Evolutionary conservation across 1,140 invertebrate species (phyloP).

Genomic region (Aphelenchoides avenae): DNA sequence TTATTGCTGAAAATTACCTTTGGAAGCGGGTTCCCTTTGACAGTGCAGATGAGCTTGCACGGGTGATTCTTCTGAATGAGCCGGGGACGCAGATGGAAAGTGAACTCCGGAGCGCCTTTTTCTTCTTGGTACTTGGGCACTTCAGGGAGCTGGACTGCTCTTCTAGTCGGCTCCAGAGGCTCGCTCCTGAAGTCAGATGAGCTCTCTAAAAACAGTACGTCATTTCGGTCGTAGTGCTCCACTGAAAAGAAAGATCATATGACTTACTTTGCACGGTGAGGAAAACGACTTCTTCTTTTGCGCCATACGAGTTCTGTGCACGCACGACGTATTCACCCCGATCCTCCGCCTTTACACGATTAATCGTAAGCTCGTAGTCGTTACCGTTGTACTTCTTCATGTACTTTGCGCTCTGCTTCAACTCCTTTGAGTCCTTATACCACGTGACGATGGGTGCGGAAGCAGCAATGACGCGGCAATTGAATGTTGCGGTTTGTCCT

Average conservation of each 20-base stretch:
- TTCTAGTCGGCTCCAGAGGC: constrained; percentile 27
- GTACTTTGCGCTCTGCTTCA: constrained; percentile 95
- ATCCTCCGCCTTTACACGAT: constrained; percentile 86
- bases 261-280: constrained; percentile 87
- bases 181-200: neutral
- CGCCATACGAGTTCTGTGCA: constrained; percentile 95
- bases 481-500: constrained; percentile 92
- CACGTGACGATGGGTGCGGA: constrained; percentile 89
- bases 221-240: neutral
- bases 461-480: constrained; percentile 88
- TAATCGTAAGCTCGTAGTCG: constrained; percentile 95
- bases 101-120: constrained; percentile 76
- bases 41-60: constrained; percentile 91
- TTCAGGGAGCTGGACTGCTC: constrained; percentile 8
- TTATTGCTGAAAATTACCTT: constrained; percentile 66
- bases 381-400: constrained; percentile 95
- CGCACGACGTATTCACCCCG: constrained; percentile 93
- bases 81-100: constrained; percentile 90
- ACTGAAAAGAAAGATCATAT: constrained; percentile 9
- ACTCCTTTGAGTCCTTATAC: constrained; percentile 80
- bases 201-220: constrained; percentile 5
- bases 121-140: constrained; percentile 26
- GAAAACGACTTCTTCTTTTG: constrained; percentile 89
- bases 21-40: constrained; percentile 85
- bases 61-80: constrained; percentile 76